Conservation (phyloP, 2,888 invertebrate genomes). For the Maniola hyperantus region DNA sequence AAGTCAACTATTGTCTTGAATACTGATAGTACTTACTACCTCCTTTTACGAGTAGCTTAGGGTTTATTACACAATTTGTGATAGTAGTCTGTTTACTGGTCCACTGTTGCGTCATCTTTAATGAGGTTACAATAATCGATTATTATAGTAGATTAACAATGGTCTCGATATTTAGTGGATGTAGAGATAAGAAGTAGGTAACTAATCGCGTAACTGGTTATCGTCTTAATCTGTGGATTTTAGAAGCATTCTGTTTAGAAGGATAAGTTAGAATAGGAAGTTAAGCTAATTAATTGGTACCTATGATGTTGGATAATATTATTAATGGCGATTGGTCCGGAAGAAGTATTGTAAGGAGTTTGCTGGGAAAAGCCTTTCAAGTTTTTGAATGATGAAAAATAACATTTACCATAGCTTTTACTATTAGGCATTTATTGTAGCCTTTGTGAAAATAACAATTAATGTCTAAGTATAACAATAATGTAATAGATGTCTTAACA, state of each 20-base stretch:
- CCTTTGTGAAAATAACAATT: no score
- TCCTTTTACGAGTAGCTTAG: slow-evolving; percentile 32
- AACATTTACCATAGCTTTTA: no score
- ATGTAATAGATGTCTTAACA: no score
- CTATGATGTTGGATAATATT: neutral
- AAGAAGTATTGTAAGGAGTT: no score
- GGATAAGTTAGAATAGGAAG: neutral
- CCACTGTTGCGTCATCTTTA: slow-evolving; percentile 31
- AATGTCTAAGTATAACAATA: no score
- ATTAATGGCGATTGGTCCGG: neutral
- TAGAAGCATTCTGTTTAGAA: slow-evolving; percentile 4
- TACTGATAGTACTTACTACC: slow-evolving; percentile 46
- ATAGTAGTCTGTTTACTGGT: slow-evolving; percentile 30
- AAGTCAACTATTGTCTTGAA: slow-evolving; percentile 53
- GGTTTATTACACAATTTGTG: slow-evolving; percentile 37
- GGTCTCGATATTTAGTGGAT: slow-evolving; percentile 13
- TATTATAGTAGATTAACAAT: slow-evolving; percentile 22
- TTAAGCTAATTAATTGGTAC: neutral
- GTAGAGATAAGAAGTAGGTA: slow-evolving; percentile 11
- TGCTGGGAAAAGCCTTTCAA: no score
- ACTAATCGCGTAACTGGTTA: slow-evolving; percentile 3
- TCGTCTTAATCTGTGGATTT: slow-evolving; percentile 8
- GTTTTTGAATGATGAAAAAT: no score
- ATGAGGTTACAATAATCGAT: slow-evolving; percentile 29
- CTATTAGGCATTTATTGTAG: no score